phyloP scores from a whole-genome alignment of 2,888 invertebrate species.

The Nowickia ferox region DNA sequence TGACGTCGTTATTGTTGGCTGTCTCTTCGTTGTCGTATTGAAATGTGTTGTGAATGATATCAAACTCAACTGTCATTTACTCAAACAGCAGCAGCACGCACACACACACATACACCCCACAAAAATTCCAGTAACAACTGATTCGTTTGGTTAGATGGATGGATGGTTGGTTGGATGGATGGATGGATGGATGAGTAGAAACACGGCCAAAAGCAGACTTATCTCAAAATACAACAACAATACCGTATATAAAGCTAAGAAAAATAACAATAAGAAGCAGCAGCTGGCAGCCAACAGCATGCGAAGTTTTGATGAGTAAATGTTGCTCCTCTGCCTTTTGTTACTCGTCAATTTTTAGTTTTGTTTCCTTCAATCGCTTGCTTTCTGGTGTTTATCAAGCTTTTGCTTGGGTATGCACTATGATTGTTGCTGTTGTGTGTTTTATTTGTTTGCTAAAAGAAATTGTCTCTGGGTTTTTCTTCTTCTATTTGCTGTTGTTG shows the following conservation, averaged over 20 bases:
- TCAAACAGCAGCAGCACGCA: constrained; percentile 44
- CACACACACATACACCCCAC: background rate
- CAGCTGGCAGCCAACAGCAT: constrained; percentile 21
- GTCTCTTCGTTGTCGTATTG: constrained; percentile 62
- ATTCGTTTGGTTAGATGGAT: constrained; percentile 42
- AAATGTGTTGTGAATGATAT: constrained; percentile 63
- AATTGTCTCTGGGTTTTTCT: constrained; percentile 42
- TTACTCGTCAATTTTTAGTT: constrained; percentile 52
- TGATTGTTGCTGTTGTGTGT: constrained; percentile 27
- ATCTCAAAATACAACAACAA: constrained; percentile 40
- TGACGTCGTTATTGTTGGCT: constrained; percentile 66
- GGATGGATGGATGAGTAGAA: constrained; percentile 43
- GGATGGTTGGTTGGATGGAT: constrained; percentile 35
- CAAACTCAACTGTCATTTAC: constrained; percentile 66
- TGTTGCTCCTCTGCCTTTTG: constrained; percentile 54
- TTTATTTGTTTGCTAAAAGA: constrained; percentile 21
- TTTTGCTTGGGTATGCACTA: constrained; percentile 23
- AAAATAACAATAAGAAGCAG: constrained; percentile 45
- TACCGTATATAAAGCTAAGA: constrained; percentile 23
- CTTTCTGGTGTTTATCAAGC: constrained; percentile 40
- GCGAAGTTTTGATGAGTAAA: constrained; percentile 57
- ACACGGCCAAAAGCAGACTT: constrained; percentile 50
- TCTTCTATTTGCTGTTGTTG: constrained; percentile 26
- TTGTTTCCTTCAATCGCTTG: constrained; percentile 27
- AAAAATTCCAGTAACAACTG: constrained; percentile 32